Conservation (phyloP, 2,113 vertebrate species). For the Thalassoma bifasciatum region DNA sequence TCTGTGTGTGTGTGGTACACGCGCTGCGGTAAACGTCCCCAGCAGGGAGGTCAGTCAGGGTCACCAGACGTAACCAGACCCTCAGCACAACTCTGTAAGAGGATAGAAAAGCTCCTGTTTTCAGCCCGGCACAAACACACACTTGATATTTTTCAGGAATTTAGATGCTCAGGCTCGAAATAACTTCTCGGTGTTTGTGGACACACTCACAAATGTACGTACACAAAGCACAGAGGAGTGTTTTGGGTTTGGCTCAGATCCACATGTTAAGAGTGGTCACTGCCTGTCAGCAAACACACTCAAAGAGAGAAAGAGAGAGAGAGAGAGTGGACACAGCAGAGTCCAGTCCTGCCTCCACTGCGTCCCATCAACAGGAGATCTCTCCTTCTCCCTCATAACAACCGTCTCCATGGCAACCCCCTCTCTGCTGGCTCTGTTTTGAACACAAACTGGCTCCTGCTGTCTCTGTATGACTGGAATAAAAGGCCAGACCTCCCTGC, state of each 20-base stretch:
- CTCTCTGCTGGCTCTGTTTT: slow-evolving; percentile 69
- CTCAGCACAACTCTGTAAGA: slow-evolving; percentile 23
- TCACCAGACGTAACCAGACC: slow-evolving; percentile 34
- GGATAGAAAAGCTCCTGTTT: slow-evolving; percentile 22
- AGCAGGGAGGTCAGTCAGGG: slow-evolving; percentile 17
- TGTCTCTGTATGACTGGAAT: slow-evolving; percentile 55
- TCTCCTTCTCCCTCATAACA: slow-evolving; percentile 68
- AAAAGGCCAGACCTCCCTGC: slow-evolving; percentile 43
- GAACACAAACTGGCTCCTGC: slow-evolving; percentile 64
- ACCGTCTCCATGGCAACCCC: slow-evolving; percentile 71
- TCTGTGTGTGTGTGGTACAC: neutral
- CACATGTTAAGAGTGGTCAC: slow-evolving; percentile 36
- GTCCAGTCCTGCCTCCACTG: slow-evolving; percentile 15
- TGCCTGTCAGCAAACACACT: slow-evolving; percentile 39
- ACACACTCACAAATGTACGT: slow-evolving; percentile 38
- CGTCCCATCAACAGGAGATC: slow-evolving; percentile 57
- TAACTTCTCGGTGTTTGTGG: slow-evolving; percentile 57
- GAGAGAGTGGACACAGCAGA: slow-evolving; percentile 19
- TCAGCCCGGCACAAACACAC: slow-evolving; percentile 13
- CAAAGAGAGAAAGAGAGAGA: slow-evolving; percentile 35
- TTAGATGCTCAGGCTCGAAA: slow-evolving; percentile 47
- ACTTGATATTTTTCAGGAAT: slow-evolving; percentile 53
- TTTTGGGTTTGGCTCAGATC: slow-evolving; percentile 30
- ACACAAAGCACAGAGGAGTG: slow-evolving; percentile 40
- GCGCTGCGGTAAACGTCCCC: slow-evolving; percentile 8